A percentile compares a stretch with the other conserved stretches of the same genome.
Conservation (phyloP, 2,797 vertebrate genomes). For the Zenarchopterus dispar region DNA sequence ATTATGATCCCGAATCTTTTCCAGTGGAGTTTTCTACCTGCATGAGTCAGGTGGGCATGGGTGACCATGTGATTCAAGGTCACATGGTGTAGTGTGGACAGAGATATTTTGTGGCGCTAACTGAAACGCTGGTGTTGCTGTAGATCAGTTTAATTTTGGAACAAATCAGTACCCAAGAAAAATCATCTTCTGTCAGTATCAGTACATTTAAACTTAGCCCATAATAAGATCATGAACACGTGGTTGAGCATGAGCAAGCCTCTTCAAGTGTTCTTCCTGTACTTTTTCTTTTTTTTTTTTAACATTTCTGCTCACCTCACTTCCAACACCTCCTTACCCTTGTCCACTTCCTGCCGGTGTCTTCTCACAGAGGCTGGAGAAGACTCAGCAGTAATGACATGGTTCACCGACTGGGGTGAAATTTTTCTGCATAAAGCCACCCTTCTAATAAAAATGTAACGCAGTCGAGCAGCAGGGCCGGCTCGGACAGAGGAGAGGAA, state of each 20-base stretch:
- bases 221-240: background rate
- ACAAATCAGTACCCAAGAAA: no score
- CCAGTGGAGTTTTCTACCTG: no score
- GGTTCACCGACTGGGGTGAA: constrained; percentile 38
- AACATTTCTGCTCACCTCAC: constrained; percentile 1
- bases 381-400: constrained; percentile 39
- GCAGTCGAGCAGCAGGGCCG: constrained; percentile 27
- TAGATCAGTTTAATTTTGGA: no score
- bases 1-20: no score
- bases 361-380: constrained; percentile 3
- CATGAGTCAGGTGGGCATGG: no score
- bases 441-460: constrained; percentile 26
- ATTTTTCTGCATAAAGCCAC: constrained; percentile 39
- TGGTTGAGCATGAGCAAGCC: background rate
- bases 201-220: background rate
- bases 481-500: constrained; percentile 14
- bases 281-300: constrained; percentile 20
- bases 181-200: background rate
- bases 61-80: no score
- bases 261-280: background rate
- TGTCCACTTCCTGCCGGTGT: constrained; percentile 15
- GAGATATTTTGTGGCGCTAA: no score
- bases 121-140: no score
- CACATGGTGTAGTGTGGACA: no score
- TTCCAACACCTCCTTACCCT: constrained; percentile 15